Conservation (phyloP, 2,113 vertebrate genomes). For the Erpornis zantholeuca region DNA sequence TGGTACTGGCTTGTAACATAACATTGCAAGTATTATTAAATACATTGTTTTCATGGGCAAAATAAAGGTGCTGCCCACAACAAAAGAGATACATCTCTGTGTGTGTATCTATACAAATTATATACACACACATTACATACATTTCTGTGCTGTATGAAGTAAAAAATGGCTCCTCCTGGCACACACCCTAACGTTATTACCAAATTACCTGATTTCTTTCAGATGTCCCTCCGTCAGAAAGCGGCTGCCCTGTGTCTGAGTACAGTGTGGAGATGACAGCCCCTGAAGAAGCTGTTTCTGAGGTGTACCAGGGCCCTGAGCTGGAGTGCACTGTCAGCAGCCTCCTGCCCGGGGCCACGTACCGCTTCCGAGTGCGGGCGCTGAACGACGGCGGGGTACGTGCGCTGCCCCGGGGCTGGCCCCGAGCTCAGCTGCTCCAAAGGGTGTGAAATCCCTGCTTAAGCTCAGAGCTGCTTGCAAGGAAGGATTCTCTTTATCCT, state of each 20-base stretch:
- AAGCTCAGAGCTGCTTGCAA: background rate
- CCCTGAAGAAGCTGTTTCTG: conserved; percentile 71
- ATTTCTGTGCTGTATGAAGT: background rate
- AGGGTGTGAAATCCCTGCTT: background rate
- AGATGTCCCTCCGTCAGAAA: conserved; percentile 73
- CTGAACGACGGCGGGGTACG: conserved; percentile 93
- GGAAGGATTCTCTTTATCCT: background rate
- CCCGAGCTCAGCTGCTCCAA: background rate
- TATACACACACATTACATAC: too few species aligned
- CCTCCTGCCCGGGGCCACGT: conserved; percentile 89
- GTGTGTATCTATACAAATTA: too few species aligned
- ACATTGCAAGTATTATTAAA: background rate
- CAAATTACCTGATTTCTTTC: background rate
- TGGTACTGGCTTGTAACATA: background rate
- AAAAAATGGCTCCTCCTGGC: background rate
- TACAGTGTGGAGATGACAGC: conserved; percentile 93
- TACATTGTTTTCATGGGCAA: background rate
- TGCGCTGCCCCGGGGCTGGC: background rate
- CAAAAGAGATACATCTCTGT: background rate
- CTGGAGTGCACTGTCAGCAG: conserved; percentile 88
- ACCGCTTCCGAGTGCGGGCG: conserved; percentile 87
- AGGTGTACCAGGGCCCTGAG: conserved; percentile 86
- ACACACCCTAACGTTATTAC: rapidly evolving
- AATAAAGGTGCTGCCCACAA: background rate
- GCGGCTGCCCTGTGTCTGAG: conserved; percentile 80